Conservation (phyloP, 37 sponge, comb jelly and placozoan species). For the Spongilla lacustris region DNA sequence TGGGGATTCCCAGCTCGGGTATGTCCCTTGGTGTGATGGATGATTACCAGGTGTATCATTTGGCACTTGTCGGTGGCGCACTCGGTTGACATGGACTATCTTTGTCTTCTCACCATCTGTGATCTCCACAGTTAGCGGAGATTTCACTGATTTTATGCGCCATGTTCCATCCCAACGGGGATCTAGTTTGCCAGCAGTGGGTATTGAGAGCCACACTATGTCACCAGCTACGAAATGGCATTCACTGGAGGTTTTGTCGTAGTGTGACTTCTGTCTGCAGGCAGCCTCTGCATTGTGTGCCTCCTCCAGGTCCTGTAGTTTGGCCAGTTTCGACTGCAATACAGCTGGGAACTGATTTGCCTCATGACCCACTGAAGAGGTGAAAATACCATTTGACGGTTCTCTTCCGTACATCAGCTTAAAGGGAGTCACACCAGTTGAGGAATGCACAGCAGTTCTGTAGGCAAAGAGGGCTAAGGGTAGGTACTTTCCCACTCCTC, state of each 20-base stretch:
- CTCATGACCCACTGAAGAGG: conserved; percentile 11
- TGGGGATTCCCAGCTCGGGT: not conserved
- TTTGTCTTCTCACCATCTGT: conserved; percentile 32
- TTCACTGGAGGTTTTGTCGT: conserved; percentile 17
- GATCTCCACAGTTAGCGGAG: conserved; percentile 25
- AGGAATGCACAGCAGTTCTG: conserved; percentile 49
- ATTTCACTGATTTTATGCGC: conserved; percentile 23
- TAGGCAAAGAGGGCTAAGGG: conserved; percentile 64
- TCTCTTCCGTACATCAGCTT: conserved; percentile 58
- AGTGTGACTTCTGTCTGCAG: conserved; percentile 23
- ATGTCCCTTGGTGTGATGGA: not conserved
- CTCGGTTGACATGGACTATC: conserved; percentile 39
- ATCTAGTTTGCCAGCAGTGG: conserved; percentile 67
- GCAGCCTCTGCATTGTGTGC: conserved; percentile 13
- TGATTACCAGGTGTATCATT: not conserved
- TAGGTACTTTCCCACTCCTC: conserved; percentile 61
- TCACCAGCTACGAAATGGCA: conserved; percentile 42
- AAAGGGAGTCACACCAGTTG: conserved; percentile 55
- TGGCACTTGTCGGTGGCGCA: conserved; percentile 4
- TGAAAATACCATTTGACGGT: not conserved
- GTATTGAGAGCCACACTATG: conserved; percentile 63
- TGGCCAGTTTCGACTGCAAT: conserved; percentile 21
- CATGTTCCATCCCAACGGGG: conserved; percentile 72
- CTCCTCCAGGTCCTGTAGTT: conserved; percentile 54
- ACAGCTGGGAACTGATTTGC: conserved; percentile 7